These are phyloP conservation scores for Phalacrocorax pelagicus DNA, from an alignment of 2,113 vertebrate species.

Conservation along the genomic window DNA sequence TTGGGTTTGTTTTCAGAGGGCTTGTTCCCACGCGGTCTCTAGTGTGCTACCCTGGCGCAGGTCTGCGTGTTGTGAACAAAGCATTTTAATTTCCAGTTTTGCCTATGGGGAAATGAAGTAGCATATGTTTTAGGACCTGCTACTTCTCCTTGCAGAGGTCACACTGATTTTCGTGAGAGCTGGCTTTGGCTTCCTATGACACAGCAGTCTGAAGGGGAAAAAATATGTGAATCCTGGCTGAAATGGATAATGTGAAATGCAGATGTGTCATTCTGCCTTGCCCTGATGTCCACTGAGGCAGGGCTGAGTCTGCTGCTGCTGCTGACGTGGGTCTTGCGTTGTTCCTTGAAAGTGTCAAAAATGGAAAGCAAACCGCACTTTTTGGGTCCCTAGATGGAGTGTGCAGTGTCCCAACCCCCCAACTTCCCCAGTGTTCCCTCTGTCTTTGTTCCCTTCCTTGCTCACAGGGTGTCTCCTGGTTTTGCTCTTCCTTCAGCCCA, in stretches of 20 bases:
- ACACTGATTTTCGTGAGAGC: not conserved
- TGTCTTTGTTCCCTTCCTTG: not conserved
- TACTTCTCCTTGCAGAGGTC: not conserved
- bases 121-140: not conserved
- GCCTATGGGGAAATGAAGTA: not conserved
- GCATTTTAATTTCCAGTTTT: not conserved
- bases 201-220: not conserved
- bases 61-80: not conserved
- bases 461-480: not conserved
- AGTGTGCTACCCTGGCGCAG: not conserved
- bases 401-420: not conserved
- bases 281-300: not conserved
- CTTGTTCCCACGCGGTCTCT: not conserved
- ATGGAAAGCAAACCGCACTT: not conserved
- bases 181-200: not conserved
- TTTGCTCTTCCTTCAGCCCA: not conserved
- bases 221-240: not conserved
- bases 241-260: not conserved
- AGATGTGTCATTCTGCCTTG: not conserved
- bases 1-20: not conserved
- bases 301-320: not conserved
- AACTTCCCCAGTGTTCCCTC: not conserved
- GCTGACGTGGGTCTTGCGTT: not conserved
- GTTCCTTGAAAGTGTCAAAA: not conserved
- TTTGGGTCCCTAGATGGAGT: not conserved